phyloP scores from a whole-genome alignment of 2,797 vertebrate genomes.

The Yasuhikotakia modesta region DNA sequence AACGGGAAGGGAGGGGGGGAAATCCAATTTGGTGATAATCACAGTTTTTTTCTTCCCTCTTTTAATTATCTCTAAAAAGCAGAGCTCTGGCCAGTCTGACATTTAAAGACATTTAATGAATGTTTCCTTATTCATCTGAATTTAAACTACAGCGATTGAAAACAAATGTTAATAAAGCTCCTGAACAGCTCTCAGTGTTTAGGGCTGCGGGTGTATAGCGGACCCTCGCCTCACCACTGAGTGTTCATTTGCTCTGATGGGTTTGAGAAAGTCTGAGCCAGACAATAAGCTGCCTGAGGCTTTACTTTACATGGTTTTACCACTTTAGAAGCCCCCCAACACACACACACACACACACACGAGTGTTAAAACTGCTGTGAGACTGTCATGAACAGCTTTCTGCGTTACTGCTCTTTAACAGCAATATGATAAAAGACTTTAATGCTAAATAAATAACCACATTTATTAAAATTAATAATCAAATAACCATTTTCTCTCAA shows the following conservation, averaged over 20 bases:
- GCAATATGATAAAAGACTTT: no score
- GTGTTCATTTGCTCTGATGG: constrained; percentile 53
- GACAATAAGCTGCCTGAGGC: not conserved
- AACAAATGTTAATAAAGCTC: constrained; percentile 32
- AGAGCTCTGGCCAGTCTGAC: constrained; percentile 15
- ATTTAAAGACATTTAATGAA: constrained; percentile 39
- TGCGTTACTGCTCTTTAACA: no score
- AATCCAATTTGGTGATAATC: constrained; percentile 31
- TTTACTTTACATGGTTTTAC: not conserved
- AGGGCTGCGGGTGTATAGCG: constrained; percentile 36
- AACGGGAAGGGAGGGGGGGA: not conserved
- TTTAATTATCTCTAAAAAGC: constrained; percentile 36
- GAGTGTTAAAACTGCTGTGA: no score
- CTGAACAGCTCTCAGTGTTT: constrained; percentile 21
- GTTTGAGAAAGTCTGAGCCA: constrained; percentile 20
- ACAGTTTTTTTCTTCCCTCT: not conserved
- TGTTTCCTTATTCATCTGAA: constrained; percentile 21
- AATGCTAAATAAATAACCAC: no score
- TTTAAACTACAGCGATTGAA: constrained; percentile 28
- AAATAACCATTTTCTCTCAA: no score
- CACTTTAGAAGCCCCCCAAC: no score
- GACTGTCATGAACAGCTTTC: no score
- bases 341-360: no score
- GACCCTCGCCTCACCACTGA: constrained; percentile 37
- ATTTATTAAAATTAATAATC: no score